Conservation (phyloP, 2,888 invertebrate genomes). For the Cantharis lateralis region DNA sequence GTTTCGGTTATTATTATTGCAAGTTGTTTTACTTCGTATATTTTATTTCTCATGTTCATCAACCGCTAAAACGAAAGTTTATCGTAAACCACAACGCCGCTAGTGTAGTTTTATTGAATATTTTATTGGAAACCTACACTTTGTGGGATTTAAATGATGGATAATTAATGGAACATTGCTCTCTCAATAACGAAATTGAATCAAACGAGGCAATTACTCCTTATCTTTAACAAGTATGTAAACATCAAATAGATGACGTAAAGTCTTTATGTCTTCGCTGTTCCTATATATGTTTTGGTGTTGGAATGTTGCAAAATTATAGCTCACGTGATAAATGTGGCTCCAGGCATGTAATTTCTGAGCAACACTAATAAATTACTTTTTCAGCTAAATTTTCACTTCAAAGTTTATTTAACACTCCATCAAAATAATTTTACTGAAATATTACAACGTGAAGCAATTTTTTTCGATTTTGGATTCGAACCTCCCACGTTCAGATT, state of each 20-base stretch:
- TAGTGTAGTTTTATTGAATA: neutral
- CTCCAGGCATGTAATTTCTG: neutral
- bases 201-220: neutral
- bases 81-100: neutral
- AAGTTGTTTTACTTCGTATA: neutral
- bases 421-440: neutral
- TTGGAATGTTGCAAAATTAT: neutral
- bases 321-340: constrained; percentile 1
- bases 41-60: neutral
- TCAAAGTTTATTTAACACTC: neutral
- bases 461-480: neutral
- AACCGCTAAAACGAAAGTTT: neutral
- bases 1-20: neutral
- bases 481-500: neutral
- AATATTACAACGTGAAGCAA: neutral
- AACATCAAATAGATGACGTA: neutral
- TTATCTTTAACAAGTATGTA: neutral
- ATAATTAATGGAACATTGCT: neutral
- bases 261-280: neutral
- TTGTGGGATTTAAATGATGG: neutral
- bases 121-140: neutral
- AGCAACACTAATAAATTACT: constrained; percentile 1
- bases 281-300: neutral
- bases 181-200: neutral
- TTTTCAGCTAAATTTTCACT: neutral